These are phyloP conservation scores for Diplazon laetatorius DNA, from an alignment of 2,888 invertebrate species.

Conservation along the genomic window DNA sequence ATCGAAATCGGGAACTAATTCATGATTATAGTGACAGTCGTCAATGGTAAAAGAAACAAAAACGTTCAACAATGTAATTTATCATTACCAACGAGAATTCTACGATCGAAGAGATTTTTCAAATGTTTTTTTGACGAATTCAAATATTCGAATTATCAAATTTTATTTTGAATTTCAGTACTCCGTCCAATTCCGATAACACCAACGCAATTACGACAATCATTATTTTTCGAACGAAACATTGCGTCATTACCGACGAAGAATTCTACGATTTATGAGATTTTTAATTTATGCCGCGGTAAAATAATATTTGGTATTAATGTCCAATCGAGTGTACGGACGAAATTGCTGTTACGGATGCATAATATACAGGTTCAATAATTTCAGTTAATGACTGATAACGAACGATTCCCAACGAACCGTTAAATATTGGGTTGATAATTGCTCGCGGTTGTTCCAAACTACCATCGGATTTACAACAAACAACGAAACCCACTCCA, in stretches of 20 bases:
- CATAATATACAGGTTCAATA: slow-evolving; percentile 25
- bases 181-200: no score
- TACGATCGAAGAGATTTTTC: no score
- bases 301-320: slow-evolving; percentile 29
- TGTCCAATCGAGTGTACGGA: slow-evolving; percentile 15
- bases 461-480: not conserved
- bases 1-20: no score
- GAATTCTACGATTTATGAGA: not conserved
- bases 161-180: no score
- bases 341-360: slow-evolving; percentile 25
- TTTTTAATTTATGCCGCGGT: not conserved
- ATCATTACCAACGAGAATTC: no score
- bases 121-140: no score
- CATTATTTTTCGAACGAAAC: not conserved
- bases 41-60: no score
- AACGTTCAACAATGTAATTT: no score
- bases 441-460: slow-evolving; percentile 37
- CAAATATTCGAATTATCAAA: no score
- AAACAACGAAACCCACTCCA: slow-evolving; percentile 4
- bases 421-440: slow-evolving; percentile 48
- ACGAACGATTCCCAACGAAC: slow-evolving; percentile 34
- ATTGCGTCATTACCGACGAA: not conserved
- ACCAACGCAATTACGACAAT: no score
- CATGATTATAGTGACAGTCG: no score
- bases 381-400: slow-evolving; percentile 53